Percentiles rank a stretch among this genome's conserved stretches.
These are phyloP conservation scores for Lordiphosa stackelbergi DNA, from an alignment of 1,140 invertebrate species.

Conservation along the genomic window DNA sequence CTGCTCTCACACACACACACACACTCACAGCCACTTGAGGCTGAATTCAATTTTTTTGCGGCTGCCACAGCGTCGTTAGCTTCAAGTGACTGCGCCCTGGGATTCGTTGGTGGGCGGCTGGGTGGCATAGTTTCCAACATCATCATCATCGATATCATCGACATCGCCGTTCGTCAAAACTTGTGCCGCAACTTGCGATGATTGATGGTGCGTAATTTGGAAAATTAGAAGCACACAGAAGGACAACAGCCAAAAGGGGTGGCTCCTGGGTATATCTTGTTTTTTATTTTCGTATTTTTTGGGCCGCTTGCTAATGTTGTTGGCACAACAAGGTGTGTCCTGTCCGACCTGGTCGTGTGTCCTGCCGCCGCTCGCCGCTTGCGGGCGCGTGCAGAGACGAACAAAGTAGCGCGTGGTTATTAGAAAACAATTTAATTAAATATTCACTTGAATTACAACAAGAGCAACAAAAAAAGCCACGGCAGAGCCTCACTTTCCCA, in stretches of 20 bases:
- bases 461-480: conserved; percentile 24
- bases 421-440: conserved; percentile 77
- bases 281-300: conserved; percentile 31
- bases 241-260: conserved; percentile 54
- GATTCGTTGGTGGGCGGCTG: conserved; percentile 49
- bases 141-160: conserved; percentile 49
- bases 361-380: conserved; percentile 47
- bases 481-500: conserved; percentile 51
- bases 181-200: conserved; percentile 60
- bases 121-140: conserved; percentile 49
- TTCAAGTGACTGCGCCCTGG: conserved; percentile 59
- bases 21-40: conserved; percentile 55
- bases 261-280: conserved; percentile 36
- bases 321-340: conserved; percentile 76
- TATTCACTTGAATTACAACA: conserved; percentile 71
- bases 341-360: conserved; percentile 51
- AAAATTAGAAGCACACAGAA: conserved; percentile 66
- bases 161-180: conserved; percentile 65
- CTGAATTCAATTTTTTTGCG: conserved; percentile 72
- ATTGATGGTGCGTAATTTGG: conserved; percentile 75
- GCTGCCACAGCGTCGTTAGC: conserved; percentile 54
- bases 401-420: conserved; percentile 72
- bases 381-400: conserved; percentile 56
- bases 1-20: conserved; percentile 13
- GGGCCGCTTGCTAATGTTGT: conserved; percentile 68